These are phyloP conservation scores for Catocala nupta DNA, from an alignment of 2,888 invertebrate species.

Conservation along the genomic window DNA sequence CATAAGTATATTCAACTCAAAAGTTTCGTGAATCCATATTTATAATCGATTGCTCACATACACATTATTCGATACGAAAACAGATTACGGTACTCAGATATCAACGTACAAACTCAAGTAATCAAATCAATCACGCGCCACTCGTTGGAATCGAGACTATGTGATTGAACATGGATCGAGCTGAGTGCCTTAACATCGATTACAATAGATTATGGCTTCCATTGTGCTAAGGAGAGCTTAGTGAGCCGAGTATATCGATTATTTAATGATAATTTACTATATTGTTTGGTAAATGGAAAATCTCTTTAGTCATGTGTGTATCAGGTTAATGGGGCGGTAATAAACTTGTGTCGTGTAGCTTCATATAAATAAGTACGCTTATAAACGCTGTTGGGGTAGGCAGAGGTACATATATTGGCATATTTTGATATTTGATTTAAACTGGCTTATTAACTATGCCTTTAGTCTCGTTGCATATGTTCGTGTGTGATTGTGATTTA, in stretches of 20 bases:
- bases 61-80: not conserved
- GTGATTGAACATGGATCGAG: conserved; percentile 6
- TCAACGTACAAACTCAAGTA: conserved; percentile 10
- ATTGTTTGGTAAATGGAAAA: not conserved
- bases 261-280: not conserved
- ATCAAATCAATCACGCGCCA: conserved; percentile 27
- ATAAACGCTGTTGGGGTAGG: no score
- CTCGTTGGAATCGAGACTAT: conserved; percentile 8
- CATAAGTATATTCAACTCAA: no score
- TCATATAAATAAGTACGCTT: no score
- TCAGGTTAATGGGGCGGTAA: no score
- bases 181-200: conserved; percentile 12
- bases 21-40: no score
- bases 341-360: no score
- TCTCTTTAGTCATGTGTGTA: no score
- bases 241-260: conserved; percentile 7
- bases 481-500: no score
- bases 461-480: no score
- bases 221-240: conserved; percentile 11
- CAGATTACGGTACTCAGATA: conserved; percentile 1
- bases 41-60: not conserved
- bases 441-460: no score
- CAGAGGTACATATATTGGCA: no score
- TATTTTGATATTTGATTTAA: no score
- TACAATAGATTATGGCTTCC: conserved; percentile 8